Evolutionary conservation across 2,888 invertebrate genomes (phyloP).

Genomic region (Chrysolina oricalcia): DNA sequence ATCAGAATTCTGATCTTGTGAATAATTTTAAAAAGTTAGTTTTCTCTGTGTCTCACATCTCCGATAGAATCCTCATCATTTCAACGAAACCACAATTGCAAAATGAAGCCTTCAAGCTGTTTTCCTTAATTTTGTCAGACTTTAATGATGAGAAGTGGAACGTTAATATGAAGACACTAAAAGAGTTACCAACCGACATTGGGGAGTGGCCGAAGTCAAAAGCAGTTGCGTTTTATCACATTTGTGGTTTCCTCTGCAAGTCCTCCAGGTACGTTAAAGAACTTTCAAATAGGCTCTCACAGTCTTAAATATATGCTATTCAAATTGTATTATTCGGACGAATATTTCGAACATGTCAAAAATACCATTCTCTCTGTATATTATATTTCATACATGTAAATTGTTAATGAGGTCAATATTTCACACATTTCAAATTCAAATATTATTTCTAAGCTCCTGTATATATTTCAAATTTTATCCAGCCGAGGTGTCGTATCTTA

Average conservation of each 20-base stretch:
- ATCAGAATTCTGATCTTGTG: slow-evolving; percentile 26
- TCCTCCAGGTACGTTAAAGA: slow-evolving; percentile 39
- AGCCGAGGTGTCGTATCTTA: too few species aligned
- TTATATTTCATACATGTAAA: too few species aligned
- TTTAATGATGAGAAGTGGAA: slow-evolving; percentile 28
- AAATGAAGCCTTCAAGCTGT: slow-evolving; percentile 33
- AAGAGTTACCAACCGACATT: slow-evolving; percentile 33
- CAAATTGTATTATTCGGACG: not conserved
- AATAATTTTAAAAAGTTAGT: slow-evolving; percentile 25
- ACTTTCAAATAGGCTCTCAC: slow-evolving; percentile 4
- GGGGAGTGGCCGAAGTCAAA: slow-evolving; percentile 37
- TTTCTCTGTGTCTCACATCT: slow-evolving; percentile 11
- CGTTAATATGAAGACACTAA: slow-evolving; percentile 24
- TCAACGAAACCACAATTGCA: slow-evolving; percentile 30
- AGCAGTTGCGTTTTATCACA: slow-evolving; percentile 32
- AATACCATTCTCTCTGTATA: too few species aligned
- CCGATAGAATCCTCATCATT: slow-evolving; percentile 31
- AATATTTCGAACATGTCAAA: too few species aligned
- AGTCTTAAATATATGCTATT: too few species aligned
- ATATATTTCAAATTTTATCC: too few species aligned
- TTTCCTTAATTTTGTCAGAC: slow-evolving; percentile 35
- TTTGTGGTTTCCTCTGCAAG: slow-evolving; percentile 40
- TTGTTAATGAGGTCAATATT: too few species aligned
- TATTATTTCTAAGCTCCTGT: too few species aligned
- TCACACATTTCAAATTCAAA: too few species aligned